Base-by-base conservation (phyloP, 2,888 invertebrate species). In the Quadriops clusia region DNA sequence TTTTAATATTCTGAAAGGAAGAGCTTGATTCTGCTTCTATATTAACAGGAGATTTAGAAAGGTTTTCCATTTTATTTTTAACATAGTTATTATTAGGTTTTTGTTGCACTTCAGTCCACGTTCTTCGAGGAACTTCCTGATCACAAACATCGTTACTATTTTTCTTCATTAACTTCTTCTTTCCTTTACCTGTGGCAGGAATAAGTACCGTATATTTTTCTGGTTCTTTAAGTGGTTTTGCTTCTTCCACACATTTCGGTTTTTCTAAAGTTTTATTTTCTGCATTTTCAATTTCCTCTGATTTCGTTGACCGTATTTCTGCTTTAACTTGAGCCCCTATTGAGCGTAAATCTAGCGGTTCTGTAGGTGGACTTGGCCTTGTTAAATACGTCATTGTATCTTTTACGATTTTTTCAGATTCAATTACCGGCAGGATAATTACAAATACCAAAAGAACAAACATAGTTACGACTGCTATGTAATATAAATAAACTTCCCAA, bases 401-500 rank as follows among this genome's bases (percentile, higher is more conserved):
- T 17, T 66, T 67, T 35, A 79, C 61, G 26, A 81, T 74, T 25
- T 77, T 67, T 44, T 80, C 76, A 0, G 80, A 75, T 46, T 86
- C 85, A 22, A 82, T 64, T 41, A 77, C 70, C 1, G 80, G 74
- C 17, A 76, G 72, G 17, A 77, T 68, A 34, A 79, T 50, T 15
- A 79, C 70, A 45, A 75, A 68, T 44, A 78, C 53, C 40, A 84
- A 63, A 43, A 77, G 62, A 39, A 73, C 66, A 29, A 65, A 58
- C 51, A 77, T 71, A 43, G 77, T 61, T 44, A 61, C 63, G 33
- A 72, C 64, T 23, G 69, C 68, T 32, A 64, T 61, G 51, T 70
- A 82, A 49, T 81, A 81, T 28, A 86, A 61, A 38, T 54, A 51
- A 27, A 18, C 63, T 54, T 89, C 89, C 84, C 85, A 90, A 2